phyloP scores from a whole-genome alignment of 2,797 vertebrate species.

The Microhierax caerulescens region DNA sequence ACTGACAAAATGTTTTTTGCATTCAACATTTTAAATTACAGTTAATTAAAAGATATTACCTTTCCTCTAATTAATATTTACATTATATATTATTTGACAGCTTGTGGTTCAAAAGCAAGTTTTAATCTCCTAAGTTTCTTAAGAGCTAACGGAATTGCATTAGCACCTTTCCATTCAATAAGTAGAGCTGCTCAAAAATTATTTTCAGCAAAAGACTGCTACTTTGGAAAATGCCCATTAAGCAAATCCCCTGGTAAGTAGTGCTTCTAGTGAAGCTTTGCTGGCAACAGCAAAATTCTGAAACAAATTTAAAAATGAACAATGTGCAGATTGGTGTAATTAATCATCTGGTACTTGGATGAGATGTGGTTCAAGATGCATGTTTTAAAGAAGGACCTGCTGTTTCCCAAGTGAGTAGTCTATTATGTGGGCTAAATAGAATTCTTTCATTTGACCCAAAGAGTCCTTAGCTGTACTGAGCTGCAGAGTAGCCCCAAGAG shows the following conservation, averaged over 20 bases:
- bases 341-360: not conserved
- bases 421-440: not conserved
- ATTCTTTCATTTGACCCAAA: not conserved
- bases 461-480: not conserved
- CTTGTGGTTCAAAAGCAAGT: not conserved
- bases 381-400: not conserved
- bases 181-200: not conserved
- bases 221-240: not conserved
- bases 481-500: not conserved
- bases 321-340: not conserved
- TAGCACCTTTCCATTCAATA: not conserved
- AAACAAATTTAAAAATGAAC: not conserved
- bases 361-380: not conserved
- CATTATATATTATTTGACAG: not conserved
- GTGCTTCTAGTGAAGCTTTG: not conserved
- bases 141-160: not conserved
- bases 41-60: not conserved
- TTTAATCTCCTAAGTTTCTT: not conserved
- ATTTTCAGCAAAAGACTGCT: not conserved
- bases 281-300: not conserved
- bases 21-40: not conserved
- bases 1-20: not conserved
- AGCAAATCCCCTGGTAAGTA: not conserved
- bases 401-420: not conserved
- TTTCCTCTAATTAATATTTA: conserved; percentile 4